Evolutionary conservation across 2,113 vertebrate species (phyloP).

Genomic region (Pongo abelii): DNA sequence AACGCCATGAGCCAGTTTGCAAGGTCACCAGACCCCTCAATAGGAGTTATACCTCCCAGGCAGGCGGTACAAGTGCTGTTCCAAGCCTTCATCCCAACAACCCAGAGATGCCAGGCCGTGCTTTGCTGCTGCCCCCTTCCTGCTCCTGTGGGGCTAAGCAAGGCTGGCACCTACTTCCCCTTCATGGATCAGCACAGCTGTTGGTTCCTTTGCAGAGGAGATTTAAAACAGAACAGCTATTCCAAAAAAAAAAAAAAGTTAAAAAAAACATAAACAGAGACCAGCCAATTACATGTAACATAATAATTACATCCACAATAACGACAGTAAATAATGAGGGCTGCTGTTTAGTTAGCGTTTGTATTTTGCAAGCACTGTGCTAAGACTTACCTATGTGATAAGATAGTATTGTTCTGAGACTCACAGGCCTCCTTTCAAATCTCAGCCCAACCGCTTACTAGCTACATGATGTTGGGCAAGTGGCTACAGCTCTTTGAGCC

Average conservation of each 20-base stretch:
- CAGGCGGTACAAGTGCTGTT: neutral
- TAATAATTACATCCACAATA: constrained; percentile 31
- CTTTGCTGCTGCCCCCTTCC: neutral
- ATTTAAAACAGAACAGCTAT: neutral
- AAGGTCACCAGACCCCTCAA: neutral
- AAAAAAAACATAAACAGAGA: neutral
- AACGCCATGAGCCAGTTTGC: neutral
- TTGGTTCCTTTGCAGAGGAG: constrained; percentile 21
- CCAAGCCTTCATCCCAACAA: neutral
- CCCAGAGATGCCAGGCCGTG: neutral
- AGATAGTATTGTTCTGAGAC: neutral
- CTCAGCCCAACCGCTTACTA: neutral
- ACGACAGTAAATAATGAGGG: neutral
- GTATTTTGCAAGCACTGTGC: neutral
- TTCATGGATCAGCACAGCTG: neutral
- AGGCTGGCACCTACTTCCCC: neutral
- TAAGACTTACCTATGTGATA: neutral
- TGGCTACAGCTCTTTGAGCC: neutral
- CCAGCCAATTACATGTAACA: neutral
- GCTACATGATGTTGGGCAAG: neutral
- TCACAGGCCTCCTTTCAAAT: neutral
- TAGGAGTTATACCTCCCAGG: neutral
- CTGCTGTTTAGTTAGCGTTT: constrained; percentile 18
- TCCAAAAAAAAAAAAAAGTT: neutral
- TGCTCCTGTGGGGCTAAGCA: neutral